Base-by-base conservation (phyloP, 2,113 vertebrate genomes). In the Mola mola region DNA sequence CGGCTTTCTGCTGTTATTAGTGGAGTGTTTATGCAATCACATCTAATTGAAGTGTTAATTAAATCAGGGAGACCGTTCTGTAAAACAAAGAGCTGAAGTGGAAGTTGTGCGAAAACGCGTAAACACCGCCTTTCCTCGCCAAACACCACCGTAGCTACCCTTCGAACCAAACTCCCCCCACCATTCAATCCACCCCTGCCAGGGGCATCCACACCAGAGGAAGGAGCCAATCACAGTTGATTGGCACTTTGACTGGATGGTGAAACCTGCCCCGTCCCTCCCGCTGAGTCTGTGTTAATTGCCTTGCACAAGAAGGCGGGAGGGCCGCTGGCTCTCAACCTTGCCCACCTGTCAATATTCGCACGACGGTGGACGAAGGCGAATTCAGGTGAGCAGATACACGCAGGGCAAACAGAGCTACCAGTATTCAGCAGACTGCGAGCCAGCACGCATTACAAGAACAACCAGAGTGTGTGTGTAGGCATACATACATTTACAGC, bases 21-120 rank as follows among this genome's bases (percentile, higher is more conserved):
- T 69, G 15, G 82, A 89, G 79, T 88, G 87, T 91, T 90, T 89
- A 89, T 89, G 85, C 88, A 92, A 92, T 92, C 89, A 89, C 76
- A 76, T 81, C 86, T 90, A 91, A 92, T 89, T 90, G 86, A 87
- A 88, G 89, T 87, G 84, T 88, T 92, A 90, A 92, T 92, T 91
- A 87, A 92, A 91, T 89, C 87, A 90, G 79, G 72, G 79, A 82
- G 79, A 68, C 55, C 56, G 43, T 88, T 86, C 85, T 81, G 82
- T 66, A 64, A 68, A 83, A 88, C 83, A 87, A 88, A 84, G 82
- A 80, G 46, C 65, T 73, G 64, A 75, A 47, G 71, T 9, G 19
- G 62, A 67, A 81, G 73, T 64, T 72, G 61, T 34, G 70, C 62
- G 51, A 71, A 70, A 75, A n/a, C 66, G 58, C 64, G 52, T 49